Base-by-base conservation (phyloP, 1,140 invertebrate species). In the Magallana ariakensis region DNA sequence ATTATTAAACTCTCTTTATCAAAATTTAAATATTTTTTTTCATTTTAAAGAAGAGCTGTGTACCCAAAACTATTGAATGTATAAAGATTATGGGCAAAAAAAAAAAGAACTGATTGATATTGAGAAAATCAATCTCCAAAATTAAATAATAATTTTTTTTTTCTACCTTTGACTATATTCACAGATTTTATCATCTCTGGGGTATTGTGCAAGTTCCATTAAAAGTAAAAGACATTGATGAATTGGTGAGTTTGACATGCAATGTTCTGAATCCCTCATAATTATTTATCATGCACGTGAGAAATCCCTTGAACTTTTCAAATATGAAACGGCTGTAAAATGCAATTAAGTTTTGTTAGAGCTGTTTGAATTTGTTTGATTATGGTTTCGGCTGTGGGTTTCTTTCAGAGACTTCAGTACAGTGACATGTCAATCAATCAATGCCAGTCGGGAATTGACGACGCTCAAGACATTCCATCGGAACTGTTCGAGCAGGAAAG, bases 131-230 rank as follows among this genome's bases (percentile, higher is more conserved):
- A 46, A 46, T 46, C 33, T 46, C 33, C 33, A 46, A 1, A 46
- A 46, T 46, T 46, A 46, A 62, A 62, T 19, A 16, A 16, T 62
- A 19, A 62, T 62, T n/a, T 62, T 62, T 60, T 15, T 60, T 9
- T 62, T 62, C n/a, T 62, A 5, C 11, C 16, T 62, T 6, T 60
- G 58, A 16, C 58, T 46, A 62, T 81, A 81, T 94, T 95, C 91
- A 90, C 94, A 95, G 92, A 58, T 89, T 90, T 92, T 93, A 89
- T 86, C 92, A 84, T 55, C 86, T 96, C 92, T 98, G 97, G 97
- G 97, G 98, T 92, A 97, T 98, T 89, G 97, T 97, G 85, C 97
- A 98, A 92, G 96, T 98, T 91, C 97, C 97, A 56, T 94, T 98
- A 66, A 96, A 96, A 95, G 97, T 98, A 0, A 98, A 98, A 94